Conservation (phyloP, 2,888 invertebrate species). For the Ditula angustiorana region DNA sequence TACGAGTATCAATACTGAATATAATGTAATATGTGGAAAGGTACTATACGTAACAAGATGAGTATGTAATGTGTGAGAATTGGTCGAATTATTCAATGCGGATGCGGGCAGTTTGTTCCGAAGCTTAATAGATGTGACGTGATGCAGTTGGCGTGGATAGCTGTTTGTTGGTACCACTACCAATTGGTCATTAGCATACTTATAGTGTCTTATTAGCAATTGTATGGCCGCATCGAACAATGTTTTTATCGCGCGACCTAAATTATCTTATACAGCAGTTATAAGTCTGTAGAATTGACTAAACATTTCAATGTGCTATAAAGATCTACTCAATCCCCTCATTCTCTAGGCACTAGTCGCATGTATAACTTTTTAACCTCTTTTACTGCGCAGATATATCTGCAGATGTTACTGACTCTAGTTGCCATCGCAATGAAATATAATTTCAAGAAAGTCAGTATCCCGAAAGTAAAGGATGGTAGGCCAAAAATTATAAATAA, state of each 20-base stretch:
- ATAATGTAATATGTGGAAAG: conserved; percentile 9
- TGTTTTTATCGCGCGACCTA: background rate
- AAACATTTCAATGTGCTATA: too few relatives aligned
- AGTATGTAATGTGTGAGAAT: background rate
- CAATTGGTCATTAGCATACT: conserved; percentile 15
- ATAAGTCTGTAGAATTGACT: too few relatives aligned
- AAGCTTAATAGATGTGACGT: background rate
- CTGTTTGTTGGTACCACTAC: conserved; percentile 5
- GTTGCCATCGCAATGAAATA: too few relatives aligned
- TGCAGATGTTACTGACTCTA: too few relatives aligned
- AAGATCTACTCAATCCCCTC: too few relatives aligned
- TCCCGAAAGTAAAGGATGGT: background rate
- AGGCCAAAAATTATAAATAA: conserved; percentile 5
- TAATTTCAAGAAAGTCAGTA: conserved; percentile 7
- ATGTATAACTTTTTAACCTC: too few relatives aligned
- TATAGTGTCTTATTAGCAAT: background rate
- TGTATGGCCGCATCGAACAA: background rate
- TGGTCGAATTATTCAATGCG: background rate
- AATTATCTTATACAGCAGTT: conserved; percentile 1
- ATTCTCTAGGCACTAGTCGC: too few relatives aligned
- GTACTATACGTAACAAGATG: background rate
- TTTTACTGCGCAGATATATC: too few relatives aligned
- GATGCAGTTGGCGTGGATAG: conserved; percentile 2
- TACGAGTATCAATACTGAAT: conserved; percentile 7
- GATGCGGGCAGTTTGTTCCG: conserved; percentile 25